Base-by-base conservation (phyloP, 2,113 vertebrate genomes). In the Conger conger region DNA sequence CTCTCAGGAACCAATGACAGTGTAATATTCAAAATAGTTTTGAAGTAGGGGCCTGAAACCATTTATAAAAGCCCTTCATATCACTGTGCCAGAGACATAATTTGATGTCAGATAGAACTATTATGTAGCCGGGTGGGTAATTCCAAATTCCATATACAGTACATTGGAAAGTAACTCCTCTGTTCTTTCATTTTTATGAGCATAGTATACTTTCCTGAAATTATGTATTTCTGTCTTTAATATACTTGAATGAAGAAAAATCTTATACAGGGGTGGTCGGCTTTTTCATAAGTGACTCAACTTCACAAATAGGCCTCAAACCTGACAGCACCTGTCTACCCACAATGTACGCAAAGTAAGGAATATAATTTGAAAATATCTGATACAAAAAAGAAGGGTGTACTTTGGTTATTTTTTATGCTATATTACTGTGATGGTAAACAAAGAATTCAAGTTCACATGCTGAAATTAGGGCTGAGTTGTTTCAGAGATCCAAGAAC, bases 71-170 rank as follows among this genome's bases (percentile, higher is more conserved):
- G 68, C 68, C n/a, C 68, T 73, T 73, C 27, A 73, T 73, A 30
- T 73, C 68, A 11, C 68, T 73, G 6, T 73, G 9, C 68, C n/a
- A 73, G 27, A 73, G 68, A 73, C n/a, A 73, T 73, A 73, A 73
- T 73, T 73, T 73, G 27, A 73, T 33, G n/a, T 73, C n/a, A 73
- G n/a, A 3, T 30, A 73, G 33, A 73, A 73, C 7, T n/a, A 33
- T 73, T 5, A 30, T n/a, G 68, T 73, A 9, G 68, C 5, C 9
- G 15, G 68, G 13, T 73, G 68, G 68, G 68, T 73, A 73, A 73
- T 73, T 73, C 68, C 68, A 73, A 33, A 73, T 73, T 73, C 68
- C 68, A 73, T 33, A n/a, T n/a, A n/a, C n/a, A n/a, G n/a, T 73
- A 73, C n/a, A n/a, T 27, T 33, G n/a, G n/a, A 73, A 73, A 73